phyloP scores from a whole-genome alignment of 2,797 vertebrate genomes.

The Pitangus sulphuratus region DNA sequence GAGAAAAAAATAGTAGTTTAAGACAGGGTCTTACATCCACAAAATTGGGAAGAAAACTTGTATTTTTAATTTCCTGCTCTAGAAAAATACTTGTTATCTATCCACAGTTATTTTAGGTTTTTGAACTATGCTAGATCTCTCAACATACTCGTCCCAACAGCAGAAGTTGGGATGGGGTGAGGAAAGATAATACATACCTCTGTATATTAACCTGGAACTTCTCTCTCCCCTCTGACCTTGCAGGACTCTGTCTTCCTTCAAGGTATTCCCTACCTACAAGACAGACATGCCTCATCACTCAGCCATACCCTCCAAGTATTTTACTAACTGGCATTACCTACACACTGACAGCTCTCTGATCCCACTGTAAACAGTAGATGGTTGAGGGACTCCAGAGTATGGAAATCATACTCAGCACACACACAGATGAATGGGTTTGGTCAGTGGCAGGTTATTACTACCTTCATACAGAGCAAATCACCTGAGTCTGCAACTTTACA shows the following conservation, averaged over 20 bases:
- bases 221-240: neutral
- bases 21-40: neutral
- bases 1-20: neutral
- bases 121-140: neutral
- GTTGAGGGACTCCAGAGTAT: neutral
- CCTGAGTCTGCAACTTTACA: neutral
- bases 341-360: neutral
- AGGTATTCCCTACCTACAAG: neutral
- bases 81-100: neutral
- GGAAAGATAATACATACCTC: neutral
- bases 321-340: neutral
- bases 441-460: neutral
- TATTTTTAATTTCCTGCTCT: neutral
- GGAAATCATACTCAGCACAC: neutral
- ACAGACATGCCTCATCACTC: neutral
- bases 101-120: neutral
- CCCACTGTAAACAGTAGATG: neutral
- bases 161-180: neutral
- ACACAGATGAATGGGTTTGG: neutral
- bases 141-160: neutral
- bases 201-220: neutral
- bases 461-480: neutral
- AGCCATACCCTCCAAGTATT: neutral
- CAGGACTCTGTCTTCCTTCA: neutral
- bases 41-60: neutral